These are phyloP conservation scores for Empis stercorea DNA, from an alignment of 2,888 invertebrate genomes.

Conservation along the genomic window DNA sequence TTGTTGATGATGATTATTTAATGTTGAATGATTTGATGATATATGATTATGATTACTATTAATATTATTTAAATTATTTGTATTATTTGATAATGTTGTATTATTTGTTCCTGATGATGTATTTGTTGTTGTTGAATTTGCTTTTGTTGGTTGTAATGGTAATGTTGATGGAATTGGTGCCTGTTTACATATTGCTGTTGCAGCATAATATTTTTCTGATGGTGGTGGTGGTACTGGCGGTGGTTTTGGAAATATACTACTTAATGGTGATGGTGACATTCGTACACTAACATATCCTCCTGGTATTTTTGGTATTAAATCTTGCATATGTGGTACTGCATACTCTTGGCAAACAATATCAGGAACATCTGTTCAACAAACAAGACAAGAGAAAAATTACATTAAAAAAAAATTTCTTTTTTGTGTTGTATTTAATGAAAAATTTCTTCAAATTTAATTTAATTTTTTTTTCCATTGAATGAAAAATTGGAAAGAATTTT, in stretches of 20 bases:
- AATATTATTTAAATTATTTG: neutral
- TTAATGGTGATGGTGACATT: constrained; percentile 33
- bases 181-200: constrained; percentile 49
- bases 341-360: constrained; percentile 48
- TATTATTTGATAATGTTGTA: constrained; percentile 7
- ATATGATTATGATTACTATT: neutral
- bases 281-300: constrained; percentile 21
- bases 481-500: neutral
- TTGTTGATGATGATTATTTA: constrained; percentile 17
- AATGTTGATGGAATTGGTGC: constrained; percentile 21
- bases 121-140: constrained; percentile 5
- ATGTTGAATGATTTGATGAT: neutral
- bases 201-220: constrained; percentile 57
- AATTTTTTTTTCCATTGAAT: constrained; percentile 14
- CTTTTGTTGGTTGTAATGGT: constrained; percentile 7
- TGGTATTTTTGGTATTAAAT: constrained; percentile 31
- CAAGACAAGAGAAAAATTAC: constrained; percentile 1
- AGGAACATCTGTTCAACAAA: constrained; percentile 40
- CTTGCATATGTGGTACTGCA: constrained; percentile 47
- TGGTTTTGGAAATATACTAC: constrained; percentile 42
- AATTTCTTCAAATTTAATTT: neutral
- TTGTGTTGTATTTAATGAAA: constrained; percentile 7
- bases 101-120: constrained; percentile 4
- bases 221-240: constrained; percentile 55
- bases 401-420: too few relatives aligned